A percentile compares a stretch with the other conserved stretches of the same genome.
phyloP scores from a whole-genome alignment of 2,797 vertebrate species.

The Peromyscus nudipes region DNA sequence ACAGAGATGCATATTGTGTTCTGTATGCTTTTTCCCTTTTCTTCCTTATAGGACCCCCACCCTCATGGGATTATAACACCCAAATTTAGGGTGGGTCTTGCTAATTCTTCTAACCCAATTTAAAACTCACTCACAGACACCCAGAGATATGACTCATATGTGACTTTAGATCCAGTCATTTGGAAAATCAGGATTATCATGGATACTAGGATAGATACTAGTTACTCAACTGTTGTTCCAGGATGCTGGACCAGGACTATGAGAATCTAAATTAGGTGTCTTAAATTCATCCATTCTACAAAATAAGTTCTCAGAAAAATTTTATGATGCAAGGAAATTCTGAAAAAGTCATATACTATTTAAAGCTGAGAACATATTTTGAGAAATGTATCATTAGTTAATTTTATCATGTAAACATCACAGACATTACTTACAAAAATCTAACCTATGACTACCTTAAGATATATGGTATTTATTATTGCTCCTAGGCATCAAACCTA shows the following conservation, averaged over 20 bases:
- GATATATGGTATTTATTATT: background rate
- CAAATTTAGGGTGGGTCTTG: background rate
- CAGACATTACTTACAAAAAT: background rate
- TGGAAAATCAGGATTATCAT: background rate
- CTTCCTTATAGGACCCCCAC: background rate
- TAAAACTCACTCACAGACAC: background rate
- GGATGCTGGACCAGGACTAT: background rate
- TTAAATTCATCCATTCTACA: background rate
- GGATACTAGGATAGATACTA: background rate
- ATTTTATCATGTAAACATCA: background rate
- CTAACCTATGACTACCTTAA: background rate
- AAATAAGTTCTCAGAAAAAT: background rate
- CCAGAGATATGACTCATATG: background rate
- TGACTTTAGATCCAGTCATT: background rate
- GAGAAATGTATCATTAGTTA: background rate
- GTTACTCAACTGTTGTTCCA: background rate
- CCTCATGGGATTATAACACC: background rate
- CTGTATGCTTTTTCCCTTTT: background rate
- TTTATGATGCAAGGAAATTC: background rate
- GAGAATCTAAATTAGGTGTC: background rate
- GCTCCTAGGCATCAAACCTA: background rate
- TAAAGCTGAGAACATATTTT: background rate
- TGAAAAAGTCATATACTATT: background rate
- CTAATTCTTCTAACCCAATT: background rate
- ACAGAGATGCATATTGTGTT: background rate